Percentiles rank a stretch among this genome's conserved stretches.
phyloP scores from a whole-genome alignment of 2,888 invertebrate species.

The Amphipyra tragopoginis region DNA sequence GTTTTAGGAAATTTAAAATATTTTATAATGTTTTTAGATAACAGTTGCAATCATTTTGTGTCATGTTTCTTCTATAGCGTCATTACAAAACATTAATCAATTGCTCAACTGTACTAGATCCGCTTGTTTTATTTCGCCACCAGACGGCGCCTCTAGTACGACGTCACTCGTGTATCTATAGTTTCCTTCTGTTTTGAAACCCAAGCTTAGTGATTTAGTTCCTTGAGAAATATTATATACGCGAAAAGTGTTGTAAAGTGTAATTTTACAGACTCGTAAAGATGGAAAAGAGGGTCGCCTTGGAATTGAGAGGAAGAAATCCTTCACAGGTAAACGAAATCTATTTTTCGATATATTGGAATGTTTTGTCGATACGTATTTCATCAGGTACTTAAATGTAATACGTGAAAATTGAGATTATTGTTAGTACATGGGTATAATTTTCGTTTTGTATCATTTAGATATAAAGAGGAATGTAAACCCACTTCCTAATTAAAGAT shows the following conservation, averaged over 20 bases:
- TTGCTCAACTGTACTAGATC: conserved; percentile 73
- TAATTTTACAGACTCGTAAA: conserved; percentile 69
- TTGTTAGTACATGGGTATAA: conserved; percentile 53
- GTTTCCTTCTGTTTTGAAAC: conserved; percentile 91
- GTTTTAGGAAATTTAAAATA: conserved; percentile 5
- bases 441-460: conserved; percentile 43
- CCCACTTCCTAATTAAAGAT: conserved; percentile 73
- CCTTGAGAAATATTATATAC: conserved; percentile 79
- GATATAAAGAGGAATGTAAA: conserved; percentile 53
- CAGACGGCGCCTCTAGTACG: conserved; percentile 84
- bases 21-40: conserved; percentile 33
- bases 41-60: conserved; percentile 5
- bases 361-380: conserved; percentile 90
- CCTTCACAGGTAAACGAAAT: conserved; percentile 95
- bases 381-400: conserved; percentile 77
- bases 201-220: conserved; percentile 89
- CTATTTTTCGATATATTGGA: conserved; percentile 81
- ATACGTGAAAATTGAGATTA: conserved; percentile 67
- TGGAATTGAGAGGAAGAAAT: conserved; percentile 97
- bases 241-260: conserved; percentile 77
- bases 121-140: conserved; percentile 77
- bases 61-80: conserved; percentile 19
- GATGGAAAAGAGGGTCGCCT: conserved; percentile 98
- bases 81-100: conserved; percentile 42
- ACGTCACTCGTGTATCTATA: conserved; percentile 89